Evolutionary conservation across 2,888 invertebrate species (phyloP).

Genomic region (Orchestes rusci): DNA sequence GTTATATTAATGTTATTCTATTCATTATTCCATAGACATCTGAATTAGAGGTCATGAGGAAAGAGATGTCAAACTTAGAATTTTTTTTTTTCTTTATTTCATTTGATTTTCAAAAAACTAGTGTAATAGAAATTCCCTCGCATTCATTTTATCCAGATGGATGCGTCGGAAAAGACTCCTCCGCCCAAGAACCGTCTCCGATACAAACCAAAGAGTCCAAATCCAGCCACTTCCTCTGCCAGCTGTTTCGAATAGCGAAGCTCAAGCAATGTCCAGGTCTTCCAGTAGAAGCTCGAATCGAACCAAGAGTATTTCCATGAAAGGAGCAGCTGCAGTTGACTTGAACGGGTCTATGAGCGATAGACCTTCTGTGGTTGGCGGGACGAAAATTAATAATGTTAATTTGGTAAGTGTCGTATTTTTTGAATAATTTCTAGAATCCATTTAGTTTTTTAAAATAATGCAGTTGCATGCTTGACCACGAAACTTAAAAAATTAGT

Average conservation of each 20-base stretch:
- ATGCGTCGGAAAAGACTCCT: conserved; percentile 46
- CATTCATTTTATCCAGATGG: too few relatives aligned
- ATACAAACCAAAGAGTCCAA: conserved; percentile 50
- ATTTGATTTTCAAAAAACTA: too few relatives aligned
- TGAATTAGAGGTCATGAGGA: too few relatives aligned
- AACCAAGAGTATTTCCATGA: conserved; percentile 60
- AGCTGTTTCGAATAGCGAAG: conserved; percentile 43
- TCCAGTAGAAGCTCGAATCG: conserved; percentile 57
- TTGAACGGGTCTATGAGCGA: conserved; percentile 49
- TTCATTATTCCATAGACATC: too few relatives aligned
- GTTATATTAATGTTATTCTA: too few relatives aligned
- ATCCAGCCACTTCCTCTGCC: conserved; percentile 48
- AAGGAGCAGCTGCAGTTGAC: conserved; percentile 55
- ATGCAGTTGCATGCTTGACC: too few relatives aligned
- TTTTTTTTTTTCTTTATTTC: not conserved
- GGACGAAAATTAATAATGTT: conserved; percentile 51
- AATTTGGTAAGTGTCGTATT: conserved; percentile 51
- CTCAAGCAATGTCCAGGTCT: conserved; percentile 48
- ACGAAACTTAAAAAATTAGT: too few relatives aligned
- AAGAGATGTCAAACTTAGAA: too few relatives aligned
- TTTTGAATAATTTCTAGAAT: not conserved
- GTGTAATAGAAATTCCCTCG: too few relatives aligned
- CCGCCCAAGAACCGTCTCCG: conserved; percentile 60
- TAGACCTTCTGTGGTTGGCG: conserved; percentile 40
- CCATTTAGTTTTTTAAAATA: too few relatives aligned